Evolutionary conservation across 2,797 vertebrate species (phyloP), one percentile per base, ranked within the genome.

Genomic region (Yasuhikotakia modesta): DNA sequence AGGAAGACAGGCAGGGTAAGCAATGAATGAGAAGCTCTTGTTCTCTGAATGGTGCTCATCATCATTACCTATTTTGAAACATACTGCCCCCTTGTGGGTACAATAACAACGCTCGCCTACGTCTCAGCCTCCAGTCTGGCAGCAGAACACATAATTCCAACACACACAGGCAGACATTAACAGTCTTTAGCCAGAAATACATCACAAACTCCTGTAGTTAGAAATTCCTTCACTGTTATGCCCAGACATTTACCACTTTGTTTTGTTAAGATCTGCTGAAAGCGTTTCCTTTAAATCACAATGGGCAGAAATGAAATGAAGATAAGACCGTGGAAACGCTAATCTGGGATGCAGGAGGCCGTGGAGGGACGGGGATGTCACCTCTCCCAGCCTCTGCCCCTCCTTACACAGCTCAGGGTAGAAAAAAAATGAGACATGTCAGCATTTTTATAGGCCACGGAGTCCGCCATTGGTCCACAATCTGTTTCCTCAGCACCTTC

Each of bases 41-140:
- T 27, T 58, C 55, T 21, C 14, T 61, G 58, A n/a, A 21, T 66
- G 35, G 53, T 50, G 27, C 4, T n/a, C 50, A 53, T 53, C n/a
- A 58, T 43, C 50, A 60, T 53, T 72, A 43, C n/a, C 61, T 66
- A 24, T 68, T 78, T 55, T 67, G 52, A 30, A 52, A 39, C 58
- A 27, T 35, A 73, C 78, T 86, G 85, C 82, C 81, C 78, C 68
- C 86, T 84, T 69, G 83, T 87, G 86, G 82, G 50, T 6, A 19
- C 11, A 32, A 27, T 50, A 60, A 63, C 48, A 60, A 74, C 58
- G 32, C 63, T 30, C 1, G 12, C 1, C 27, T 19, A 17, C 6
- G 13, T 70, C 46, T 43, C 48, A 63, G 21, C 30, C 35, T 68
- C 67, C 27, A 19, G 19, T 64, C 61, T 76, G 73, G 63, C 70